Percentiles rank a stretch among this genome's conserved stretches.
Evolutionary conservation across 2,113 vertebrate genomes (phyloP).

Genomic region (Myiopsitta monachus): DNA sequence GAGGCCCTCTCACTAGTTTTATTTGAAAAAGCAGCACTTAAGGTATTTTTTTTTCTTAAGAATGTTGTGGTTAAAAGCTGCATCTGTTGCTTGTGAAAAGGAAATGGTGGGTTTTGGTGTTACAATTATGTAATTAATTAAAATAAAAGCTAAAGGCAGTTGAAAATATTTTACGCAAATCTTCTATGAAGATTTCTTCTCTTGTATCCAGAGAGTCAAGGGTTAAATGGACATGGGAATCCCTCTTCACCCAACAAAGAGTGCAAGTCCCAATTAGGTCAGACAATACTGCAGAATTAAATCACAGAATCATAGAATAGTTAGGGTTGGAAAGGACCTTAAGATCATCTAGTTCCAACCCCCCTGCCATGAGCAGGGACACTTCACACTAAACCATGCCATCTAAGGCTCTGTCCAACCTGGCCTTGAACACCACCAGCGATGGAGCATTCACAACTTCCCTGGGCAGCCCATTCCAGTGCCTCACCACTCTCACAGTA

Average conservation of each 20-base stretch:
- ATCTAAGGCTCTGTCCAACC: too few species aligned
- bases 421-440: too few species aligned
- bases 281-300: neutral
- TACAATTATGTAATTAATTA: neutral
- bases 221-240: neutral
- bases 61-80: neutral
- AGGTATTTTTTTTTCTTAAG: neutral
- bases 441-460: too few species aligned
- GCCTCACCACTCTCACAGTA: too few species aligned
- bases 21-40: neutral
- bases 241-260: neutral
- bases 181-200: neutral
- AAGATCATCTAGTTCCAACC: too few species aligned
- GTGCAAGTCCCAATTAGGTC: neutral
- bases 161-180: neutral
- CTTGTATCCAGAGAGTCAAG: neutral
- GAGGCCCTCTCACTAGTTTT: neutral
- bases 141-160: neutral
- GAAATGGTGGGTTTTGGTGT: neutral
- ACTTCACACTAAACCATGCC: too few species aligned
- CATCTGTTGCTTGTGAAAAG: neutral
- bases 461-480: too few species aligned
- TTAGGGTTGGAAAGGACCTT: too few species aligned
- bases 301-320: too few species aligned
- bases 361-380: too few species aligned